Conservation (phyloP, 2,113 vertebrate species). For the Telmatochromis bifrenatus region DNA sequence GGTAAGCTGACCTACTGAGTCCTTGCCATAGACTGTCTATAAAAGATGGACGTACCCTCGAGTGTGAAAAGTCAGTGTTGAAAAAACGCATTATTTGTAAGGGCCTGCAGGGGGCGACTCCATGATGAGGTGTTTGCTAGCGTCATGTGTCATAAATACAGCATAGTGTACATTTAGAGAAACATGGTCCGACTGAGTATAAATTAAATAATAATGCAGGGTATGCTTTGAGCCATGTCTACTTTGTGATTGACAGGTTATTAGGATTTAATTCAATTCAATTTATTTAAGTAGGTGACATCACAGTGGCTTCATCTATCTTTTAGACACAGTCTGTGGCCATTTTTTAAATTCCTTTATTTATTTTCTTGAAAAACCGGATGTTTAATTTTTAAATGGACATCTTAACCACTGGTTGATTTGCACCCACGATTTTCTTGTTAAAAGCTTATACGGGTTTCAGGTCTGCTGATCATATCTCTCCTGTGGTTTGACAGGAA, state of each 20-base stretch:
- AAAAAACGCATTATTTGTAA: neutral
- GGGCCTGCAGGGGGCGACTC: neutral
- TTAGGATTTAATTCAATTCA: neutral
- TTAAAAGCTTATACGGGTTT: neutral
- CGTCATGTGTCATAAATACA: neutral
- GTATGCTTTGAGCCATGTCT: neutral
- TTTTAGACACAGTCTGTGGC: neutral
- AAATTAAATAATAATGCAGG: neutral
- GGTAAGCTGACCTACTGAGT: neutral
- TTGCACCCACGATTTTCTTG: neutral
- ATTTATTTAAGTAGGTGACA: neutral
- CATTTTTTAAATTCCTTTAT: neutral
- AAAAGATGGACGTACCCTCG: neutral
- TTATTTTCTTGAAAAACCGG: neutral
- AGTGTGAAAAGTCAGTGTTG: neutral
- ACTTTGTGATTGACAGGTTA: neutral
- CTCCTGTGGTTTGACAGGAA: neutral
- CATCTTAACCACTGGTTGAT: neutral
- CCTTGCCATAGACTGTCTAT: neutral
- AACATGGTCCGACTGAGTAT: neutral
- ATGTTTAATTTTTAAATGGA: neutral
- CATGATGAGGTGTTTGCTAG: neutral
- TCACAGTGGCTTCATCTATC: neutral
- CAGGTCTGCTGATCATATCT: neutral
- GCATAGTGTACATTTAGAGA: neutral